Evolutionary conservation across 2,797 vertebrate genomes (phyloP), one percentile per base, ranked within the genome.

Genomic region (Triplophysa bombifrons): DNA sequence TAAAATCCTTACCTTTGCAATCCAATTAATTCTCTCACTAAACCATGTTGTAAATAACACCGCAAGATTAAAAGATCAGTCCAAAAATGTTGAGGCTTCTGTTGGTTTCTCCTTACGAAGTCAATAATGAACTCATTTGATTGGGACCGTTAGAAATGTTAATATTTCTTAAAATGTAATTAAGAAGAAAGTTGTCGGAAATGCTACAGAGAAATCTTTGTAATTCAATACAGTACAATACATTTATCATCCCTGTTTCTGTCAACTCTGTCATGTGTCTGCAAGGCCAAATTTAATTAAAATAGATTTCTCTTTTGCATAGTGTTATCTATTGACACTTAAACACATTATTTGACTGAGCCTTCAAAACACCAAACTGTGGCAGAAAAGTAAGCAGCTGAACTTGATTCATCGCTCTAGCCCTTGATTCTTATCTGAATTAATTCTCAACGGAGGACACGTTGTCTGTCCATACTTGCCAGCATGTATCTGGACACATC

Each of bases 1-100:
- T 72, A 53, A 75, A 80, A 83, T 83, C 82, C 69, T 80, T 78
- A 68, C 76, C 69, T 74, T 79, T 78, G 72, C 82, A 76, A 76
- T 86, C 85, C 85, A 84, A 81, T 86, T 82, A 81, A 82, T 82
- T 84, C 72, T 76, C 58, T 72, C 85, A 73, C 78, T 67, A 70
- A 81, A 83, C 74, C 80, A 48, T 81, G 78, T 77, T 81, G 73
- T 82, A 76, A 85, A 83, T 83, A 73, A 83, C 74, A 55, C 69
- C 48, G 69, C 72, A 46, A 83, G 80, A 86, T 86, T 86, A 82
- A 76, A 81, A 84, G 80, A 84, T 86, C 82, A 82, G 80, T 64
- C 78, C 27, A 58, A 64, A 72, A 73, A 74, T 27, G 1, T 27
- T 27, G 65, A 75, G 44, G 30, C 66, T 70, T 72, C 38, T 25